Percentiles rank a stretch among this genome's conserved stretches.
These are phyloP conservation scores for Eulemur rufifrons DNA, from an alignment of 2,113 vertebrate genomes.

Conservation along the genomic window DNA sequence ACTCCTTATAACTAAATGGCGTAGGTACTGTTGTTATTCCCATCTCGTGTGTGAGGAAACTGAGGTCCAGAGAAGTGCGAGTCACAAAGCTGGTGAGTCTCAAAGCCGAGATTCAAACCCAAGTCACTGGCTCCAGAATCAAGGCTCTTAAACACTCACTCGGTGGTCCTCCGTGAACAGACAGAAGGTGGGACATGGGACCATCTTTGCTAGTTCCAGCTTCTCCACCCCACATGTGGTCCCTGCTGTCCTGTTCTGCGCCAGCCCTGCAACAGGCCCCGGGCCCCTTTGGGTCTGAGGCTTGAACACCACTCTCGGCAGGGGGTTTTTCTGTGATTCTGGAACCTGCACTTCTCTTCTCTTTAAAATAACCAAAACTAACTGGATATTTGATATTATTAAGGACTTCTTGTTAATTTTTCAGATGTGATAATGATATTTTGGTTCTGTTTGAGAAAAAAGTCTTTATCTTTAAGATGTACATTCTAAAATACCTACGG, in stretches of 20 bases:
- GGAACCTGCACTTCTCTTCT: background rate
- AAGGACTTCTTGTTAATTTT: background rate
- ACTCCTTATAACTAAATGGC: background rate
- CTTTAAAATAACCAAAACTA: background rate
- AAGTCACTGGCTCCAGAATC: background rate
- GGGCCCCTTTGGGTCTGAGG: background rate
- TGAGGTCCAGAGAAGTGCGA: background rate
- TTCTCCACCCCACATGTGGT: background rate
- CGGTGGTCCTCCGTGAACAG: background rate
- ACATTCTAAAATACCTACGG: background rate
- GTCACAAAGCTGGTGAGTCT: background rate
- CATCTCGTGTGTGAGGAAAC: background rate
- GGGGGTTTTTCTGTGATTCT: background rate
- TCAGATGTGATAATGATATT: background rate
- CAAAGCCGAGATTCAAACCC: background rate
- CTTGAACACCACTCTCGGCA: background rate
- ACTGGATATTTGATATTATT: background rate
- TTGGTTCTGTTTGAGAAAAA: background rate
- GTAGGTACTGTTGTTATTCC: background rate
- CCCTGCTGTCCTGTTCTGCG: background rate
- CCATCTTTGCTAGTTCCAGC: background rate
- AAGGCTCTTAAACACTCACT: background rate
- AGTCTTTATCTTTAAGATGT: background rate
- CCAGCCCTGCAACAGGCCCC: no score
- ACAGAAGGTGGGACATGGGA: fast-evolving